A percentile compares a stretch with the other conserved stretches of the same genome.
These are phyloP conservation scores for Eupithecia subfuscata DNA, from an alignment of 2,888 invertebrate genomes.

Conservation along the genomic window DNA sequence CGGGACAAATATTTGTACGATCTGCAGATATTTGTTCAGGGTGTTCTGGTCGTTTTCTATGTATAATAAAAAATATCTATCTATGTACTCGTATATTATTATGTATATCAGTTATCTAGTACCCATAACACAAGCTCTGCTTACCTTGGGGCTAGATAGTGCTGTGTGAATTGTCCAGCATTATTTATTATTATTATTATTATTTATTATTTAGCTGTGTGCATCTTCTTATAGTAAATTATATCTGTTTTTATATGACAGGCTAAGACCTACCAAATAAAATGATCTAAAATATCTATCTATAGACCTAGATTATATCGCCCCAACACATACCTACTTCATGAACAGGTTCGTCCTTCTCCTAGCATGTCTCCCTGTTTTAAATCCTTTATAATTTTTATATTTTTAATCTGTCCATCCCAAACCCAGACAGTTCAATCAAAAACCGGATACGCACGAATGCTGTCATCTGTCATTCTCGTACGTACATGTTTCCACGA, in stretches of 20 bases:
- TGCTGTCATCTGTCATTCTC: constrained; percentile 12
- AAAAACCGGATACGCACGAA: constrained; percentile 10
- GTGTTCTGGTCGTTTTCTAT: too few species aligned
- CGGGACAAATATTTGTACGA: too few species aligned
- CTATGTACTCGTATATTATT: too few species aligned
- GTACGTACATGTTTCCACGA: constrained; percentile 6
- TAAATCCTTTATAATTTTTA: background rate
- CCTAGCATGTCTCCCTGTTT: background rate
- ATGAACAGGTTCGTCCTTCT: background rate
- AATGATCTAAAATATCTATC: too few species aligned
- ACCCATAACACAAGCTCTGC: too few species aligned
- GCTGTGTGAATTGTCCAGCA: too few species aligned
- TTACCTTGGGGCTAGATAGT: too few species aligned
- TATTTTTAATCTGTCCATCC: background rate
- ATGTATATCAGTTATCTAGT: too few species aligned
- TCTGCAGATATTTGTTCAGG: too few species aligned
- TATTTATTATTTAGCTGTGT: background rate
- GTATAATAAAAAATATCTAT: too few species aligned
- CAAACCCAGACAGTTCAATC: constrained; percentile 17
- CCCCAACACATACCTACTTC: background rate
- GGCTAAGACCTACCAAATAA: background rate
- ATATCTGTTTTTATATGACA: background rate
- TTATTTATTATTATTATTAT: too few species aligned
- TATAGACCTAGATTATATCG: background rate
- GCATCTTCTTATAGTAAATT: background rate